These are phyloP conservation scores for Apotomis turbidana DNA, from an alignment of 2,888 invertebrate species.

Conservation along the genomic window DNA sequence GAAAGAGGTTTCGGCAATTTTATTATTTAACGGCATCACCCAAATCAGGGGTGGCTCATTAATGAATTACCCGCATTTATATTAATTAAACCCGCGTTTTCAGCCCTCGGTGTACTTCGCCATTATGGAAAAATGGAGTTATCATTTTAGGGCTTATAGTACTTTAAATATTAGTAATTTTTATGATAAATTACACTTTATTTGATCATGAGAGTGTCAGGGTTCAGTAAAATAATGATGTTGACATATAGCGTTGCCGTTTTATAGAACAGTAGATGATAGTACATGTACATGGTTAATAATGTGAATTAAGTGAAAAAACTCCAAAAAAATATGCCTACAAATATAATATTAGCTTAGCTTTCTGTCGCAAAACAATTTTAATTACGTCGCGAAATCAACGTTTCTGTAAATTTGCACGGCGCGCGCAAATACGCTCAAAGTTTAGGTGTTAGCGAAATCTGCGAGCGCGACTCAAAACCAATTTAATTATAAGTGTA, in stretches of 20 bases:
- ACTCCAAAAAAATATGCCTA: too few species aligned
- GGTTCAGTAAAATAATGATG: too few species aligned
- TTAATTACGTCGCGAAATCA: neutral
- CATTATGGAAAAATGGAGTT: slow-evolving; percentile 13
- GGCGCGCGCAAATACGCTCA: neutral
- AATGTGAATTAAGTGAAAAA: too few species aligned
- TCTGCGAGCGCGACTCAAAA: slow-evolving; percentile 14
- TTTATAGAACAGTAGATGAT: too few species aligned
- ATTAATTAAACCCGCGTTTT: slow-evolving; percentile 26
- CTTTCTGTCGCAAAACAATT: neutral
- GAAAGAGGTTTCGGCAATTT: slow-evolving; percentile 40
- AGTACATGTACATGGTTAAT: too few species aligned
- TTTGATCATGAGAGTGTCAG: neutral
- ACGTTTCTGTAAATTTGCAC: neutral
- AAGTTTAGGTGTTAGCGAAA: slow-evolving; percentile 14
- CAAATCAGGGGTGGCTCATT: slow-evolving; percentile 35
- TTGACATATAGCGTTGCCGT: too few species aligned
- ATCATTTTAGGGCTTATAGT: slow-evolving; percentile 1
- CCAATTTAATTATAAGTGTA: slow-evolving; percentile 31
- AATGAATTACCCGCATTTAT: slow-evolving; percentile 39
- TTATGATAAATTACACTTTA: neutral
- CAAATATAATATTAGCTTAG: neutral
- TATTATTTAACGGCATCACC: slow-evolving; percentile 27
- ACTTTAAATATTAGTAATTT: neutral
- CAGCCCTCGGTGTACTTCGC: neutral